Evolutionary conservation across 2,113 vertebrate genomes (phyloP).

Genomic region (Herpetotheres cachinnans): DNA sequence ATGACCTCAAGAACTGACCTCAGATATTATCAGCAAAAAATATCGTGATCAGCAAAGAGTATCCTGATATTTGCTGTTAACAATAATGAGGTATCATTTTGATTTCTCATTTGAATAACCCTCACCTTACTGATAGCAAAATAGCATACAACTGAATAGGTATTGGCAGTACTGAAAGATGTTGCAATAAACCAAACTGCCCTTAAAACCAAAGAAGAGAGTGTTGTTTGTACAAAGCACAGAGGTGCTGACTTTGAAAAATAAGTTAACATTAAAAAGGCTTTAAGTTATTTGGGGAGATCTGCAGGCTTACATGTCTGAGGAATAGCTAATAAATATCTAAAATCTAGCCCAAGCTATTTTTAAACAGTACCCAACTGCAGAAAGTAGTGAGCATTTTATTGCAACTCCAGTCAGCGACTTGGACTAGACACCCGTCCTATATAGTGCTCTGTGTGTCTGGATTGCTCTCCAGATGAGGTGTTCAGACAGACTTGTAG

Average conservation of each 20-base stretch:
- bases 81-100: neutral
- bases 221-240: neutral
- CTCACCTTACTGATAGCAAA: neutral
- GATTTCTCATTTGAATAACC: neutral
- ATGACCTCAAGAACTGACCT: neutral
- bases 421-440: slow-evolving; percentile 8
- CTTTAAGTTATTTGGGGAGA: neutral
- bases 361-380: neutral
- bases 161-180: neutral
- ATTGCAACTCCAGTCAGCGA: neutral
- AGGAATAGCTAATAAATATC: neutral
- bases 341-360: neutral
- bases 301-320: neutral
- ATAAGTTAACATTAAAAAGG: neutral
- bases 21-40: neutral
- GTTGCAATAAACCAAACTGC: neutral
- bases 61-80: neutral
- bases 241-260: neutral
- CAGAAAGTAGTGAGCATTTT: slow-evolving; percentile 1
- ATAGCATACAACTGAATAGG: neutral
- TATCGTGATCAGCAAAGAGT: neutral
- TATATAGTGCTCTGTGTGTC: neutral
- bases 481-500: neutral
- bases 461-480: slow-evolving; percentile 39
- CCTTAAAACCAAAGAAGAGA: neutral